Evolutionary conservation across 37 sponge, comb jelly and placozoan genomes (phyloP), one percentile per base, ranked within the genome.

Genomic region (Sycon ciliatum): DNA sequence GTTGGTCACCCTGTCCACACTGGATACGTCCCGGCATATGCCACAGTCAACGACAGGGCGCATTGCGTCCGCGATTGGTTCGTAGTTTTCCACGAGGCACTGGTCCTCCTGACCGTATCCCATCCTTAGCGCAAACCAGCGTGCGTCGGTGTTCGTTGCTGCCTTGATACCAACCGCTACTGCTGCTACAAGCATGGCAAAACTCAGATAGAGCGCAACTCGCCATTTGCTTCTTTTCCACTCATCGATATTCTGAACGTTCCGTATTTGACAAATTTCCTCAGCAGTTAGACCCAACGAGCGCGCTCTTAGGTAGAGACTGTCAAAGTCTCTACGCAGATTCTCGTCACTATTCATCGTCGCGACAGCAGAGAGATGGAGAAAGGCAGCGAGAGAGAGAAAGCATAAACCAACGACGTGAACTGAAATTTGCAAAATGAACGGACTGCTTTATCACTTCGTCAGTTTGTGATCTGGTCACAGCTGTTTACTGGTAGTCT

Each of bases 1-100:
- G 65, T 85, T 82, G 32, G 56, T 22, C 9, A 60, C 26, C 9
- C 27, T 9, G 9, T 60, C 63, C 22, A 60, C 16, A 22, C 31
- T 9, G 7, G 63, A 22, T 11, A 60, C 16, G 32, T 60, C 16
- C 18, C 53, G 53, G 32, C 63, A 60, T 11, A 60, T 18, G 32
- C 9, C 11, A 24, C 63, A 60, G 32, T 60, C 63, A 24, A 60
- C 63, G 63, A 22, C 7, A 11, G 63, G 63, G 7, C 63, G 11
- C 24, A 60, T 23, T 24, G 16, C 16, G 63, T 60, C 63, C 26
- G 63, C 63, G 11, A 60, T 60, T 7, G 26, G 26, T 18, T 60
- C 63, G 26, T 22, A 30, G 16, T 60, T 60, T 7, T 60, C 63
- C 7, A 60, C 27, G 9, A 60, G 24, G 63, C 63, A 60, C 26